These are phyloP conservation scores for Radopholus similis DNA, from an alignment of 1,140 invertebrate genomes.

Conservation along the genomic window DNA sequence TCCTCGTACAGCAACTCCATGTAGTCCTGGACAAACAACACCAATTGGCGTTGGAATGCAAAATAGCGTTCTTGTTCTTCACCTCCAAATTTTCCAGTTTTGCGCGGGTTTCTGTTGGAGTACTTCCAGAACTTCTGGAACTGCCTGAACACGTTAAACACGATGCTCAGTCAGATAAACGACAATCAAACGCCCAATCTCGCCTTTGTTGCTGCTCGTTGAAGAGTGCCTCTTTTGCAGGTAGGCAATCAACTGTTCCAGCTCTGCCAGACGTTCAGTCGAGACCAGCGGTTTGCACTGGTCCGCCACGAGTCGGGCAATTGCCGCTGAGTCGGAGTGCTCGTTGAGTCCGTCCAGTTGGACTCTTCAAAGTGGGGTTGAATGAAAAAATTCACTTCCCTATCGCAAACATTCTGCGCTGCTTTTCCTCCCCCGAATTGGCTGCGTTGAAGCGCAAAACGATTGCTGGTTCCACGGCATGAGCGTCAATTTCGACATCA, in stretches of 20 bases:
- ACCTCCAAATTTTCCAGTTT: slow-evolving; percentile 6
- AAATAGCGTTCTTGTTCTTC: background rate
- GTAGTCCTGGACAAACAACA: slow-evolving; percentile 72
- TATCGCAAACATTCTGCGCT: slow-evolving; percentile 63
- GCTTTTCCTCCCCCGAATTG: slow-evolving; percentile 5
- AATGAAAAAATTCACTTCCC: slow-evolving; percentile 13
- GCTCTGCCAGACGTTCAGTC: slow-evolving; percentile 75
- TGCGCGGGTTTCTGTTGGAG: background rate
- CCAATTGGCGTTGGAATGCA: background rate
- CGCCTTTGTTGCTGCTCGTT: slow-evolving; percentile 15
- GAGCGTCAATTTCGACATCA: slow-evolving; percentile 77
- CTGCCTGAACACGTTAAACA: too few species aligned
- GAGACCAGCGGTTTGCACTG: slow-evolving; percentile 80
- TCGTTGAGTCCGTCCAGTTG: slow-evolving; percentile 76
- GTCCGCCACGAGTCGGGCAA: slow-evolving; percentile 80
- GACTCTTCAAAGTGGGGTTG: slow-evolving; percentile 65
- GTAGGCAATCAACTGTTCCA: slow-evolving; percentile 86
- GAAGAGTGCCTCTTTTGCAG: slow-evolving; percentile 71
- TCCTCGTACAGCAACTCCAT: slow-evolving; percentile 94
- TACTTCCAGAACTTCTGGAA: too few species aligned
- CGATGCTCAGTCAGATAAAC: background rate
- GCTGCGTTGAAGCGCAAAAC: slow-evolving; percentile 84
- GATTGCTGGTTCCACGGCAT: slow-evolving; percentile 82
- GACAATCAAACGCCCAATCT: background rate
- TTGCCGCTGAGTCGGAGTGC: slow-evolving; percentile 73